Evolutionary conservation across 2,888 invertebrate species (phyloP).

Genomic region (Cataglyphis albicans): DNA sequence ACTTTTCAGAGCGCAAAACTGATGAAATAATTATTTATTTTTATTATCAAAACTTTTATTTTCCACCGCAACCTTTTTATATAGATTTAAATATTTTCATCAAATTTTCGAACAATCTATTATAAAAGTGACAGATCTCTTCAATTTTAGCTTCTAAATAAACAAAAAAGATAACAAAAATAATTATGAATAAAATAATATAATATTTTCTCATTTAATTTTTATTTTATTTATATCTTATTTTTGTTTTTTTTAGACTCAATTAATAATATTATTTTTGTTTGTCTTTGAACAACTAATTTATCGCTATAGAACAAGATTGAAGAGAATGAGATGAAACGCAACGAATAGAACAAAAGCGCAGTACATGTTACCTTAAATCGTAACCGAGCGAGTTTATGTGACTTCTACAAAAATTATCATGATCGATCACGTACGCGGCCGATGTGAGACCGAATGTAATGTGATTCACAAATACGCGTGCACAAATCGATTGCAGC

Average conservation of each 20-base stretch:
- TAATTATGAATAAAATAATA: not conserved
- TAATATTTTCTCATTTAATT: not conserved
- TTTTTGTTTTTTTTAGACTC: not conserved
- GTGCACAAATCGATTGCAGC: not conserved
- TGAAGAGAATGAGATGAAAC: not conserved
- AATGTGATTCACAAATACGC: conserved; percentile 27
- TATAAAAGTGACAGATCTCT: not conserved
- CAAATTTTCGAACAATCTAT: conserved; percentile 1
- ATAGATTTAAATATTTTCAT: conserved; percentile 11
- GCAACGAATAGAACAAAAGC: not conserved
- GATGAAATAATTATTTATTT: conserved; percentile 33
- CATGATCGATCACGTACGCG: conserved; percentile 18
- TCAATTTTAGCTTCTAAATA: not conserved
- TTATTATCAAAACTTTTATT: not conserved
- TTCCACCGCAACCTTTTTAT: conserved; percentile 2
- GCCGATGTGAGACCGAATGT: not conserved
- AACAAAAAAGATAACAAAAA: not conserved
- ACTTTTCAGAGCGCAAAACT: conserved; percentile 11
- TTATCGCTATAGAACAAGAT: not conserved
- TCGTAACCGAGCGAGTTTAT: not conserved
- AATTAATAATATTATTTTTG: not conserved
- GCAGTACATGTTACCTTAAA: not conserved
- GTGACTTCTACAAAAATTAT: conserved; percentile 40
- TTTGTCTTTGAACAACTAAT: not conserved
- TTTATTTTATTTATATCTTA: too few relatives aligned